Percentiles rank a stretch among this genome's conserved stretches.
phyloP scores from a whole-genome alignment of 1,140 invertebrate genomes.

The Procambarus virginalis region DNA sequence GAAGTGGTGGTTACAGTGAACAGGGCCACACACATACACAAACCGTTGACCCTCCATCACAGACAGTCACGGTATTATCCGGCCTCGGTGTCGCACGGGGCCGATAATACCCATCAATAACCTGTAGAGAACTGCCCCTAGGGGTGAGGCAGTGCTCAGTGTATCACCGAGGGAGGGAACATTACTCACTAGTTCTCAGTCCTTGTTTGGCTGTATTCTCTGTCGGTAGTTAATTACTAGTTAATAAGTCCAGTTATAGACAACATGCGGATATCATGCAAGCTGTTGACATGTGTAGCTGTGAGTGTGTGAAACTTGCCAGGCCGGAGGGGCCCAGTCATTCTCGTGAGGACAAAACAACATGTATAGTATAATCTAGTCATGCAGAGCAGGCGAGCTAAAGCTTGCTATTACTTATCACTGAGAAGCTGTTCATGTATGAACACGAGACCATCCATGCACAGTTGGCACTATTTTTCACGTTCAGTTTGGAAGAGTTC shows the following conservation, averaged over 20 bases:
- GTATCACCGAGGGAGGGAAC: too few species aligned
- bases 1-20: too few species aligned
- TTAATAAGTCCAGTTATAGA: neutral
- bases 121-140: too few species aligned
- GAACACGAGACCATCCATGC: neutral
- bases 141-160: too few species aligned
- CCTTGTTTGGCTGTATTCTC: too few species aligned
- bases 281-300: neutral
- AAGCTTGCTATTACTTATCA: neutral
- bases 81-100: too few species aligned
- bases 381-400: neutral
- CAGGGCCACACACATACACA: too few species aligned
- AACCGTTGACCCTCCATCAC: too few species aligned
- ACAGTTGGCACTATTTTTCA: neutral
- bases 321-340: too few species aligned
- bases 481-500: neutral
- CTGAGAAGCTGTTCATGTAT: neutral
- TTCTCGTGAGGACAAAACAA: neutral
- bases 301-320: neutral
- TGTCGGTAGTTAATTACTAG: neutral
- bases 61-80: too few species aligned
- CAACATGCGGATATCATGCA: neutral
- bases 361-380: neutral
- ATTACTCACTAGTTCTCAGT: too few species aligned
- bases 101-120: too few species aligned